Evolutionary conservation across 2,797 vertebrate genomes (phyloP).

Genomic region (Enteromius paludinosus): DNA sequence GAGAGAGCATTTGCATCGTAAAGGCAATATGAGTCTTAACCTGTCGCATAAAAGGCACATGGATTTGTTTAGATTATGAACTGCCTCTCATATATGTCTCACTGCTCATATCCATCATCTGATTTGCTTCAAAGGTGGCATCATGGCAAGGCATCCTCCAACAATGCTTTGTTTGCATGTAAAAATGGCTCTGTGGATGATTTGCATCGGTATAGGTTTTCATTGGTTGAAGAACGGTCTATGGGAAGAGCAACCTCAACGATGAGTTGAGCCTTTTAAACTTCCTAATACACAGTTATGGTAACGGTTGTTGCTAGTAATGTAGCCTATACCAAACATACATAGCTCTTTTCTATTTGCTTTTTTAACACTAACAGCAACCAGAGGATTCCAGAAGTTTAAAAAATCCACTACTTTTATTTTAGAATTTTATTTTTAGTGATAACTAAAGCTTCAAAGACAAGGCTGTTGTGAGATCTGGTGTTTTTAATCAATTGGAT

Average conservation of each 20-base stretch:
- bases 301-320: conserved; percentile 58
- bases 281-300: conserved; percentile 62
- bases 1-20: conserved; percentile 72
- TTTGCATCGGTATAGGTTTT: conserved; percentile 73
- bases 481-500: neutral
- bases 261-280: conserved; percentile 57
- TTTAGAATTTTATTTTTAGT: neutral
- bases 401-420: neutral
- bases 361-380: neutral
- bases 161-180: conserved; percentile 70
- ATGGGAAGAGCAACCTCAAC: conserved; percentile 60
- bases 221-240: conserved; percentile 63
- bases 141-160: conserved; percentile 38
- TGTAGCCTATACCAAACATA: conserved; percentile 10
- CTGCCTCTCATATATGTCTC: conserved; percentile 57
- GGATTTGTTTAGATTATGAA: conserved; percentile 68
- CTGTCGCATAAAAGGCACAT: conserved; percentile 26
- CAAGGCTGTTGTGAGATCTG: neutral
- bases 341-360: neutral
- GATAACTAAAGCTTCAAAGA: neutral
- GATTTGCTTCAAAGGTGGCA: conserved; percentile 31
- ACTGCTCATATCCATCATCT: conserved; percentile 22
- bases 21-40: conserved; percentile 63
- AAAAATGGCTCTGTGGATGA: conserved; percentile 55
- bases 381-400: neutral